Evolutionary conservation across 1,140 invertebrate genomes (phyloP).

Genomic region (Pseudomyrmex flavicornis): DNA sequence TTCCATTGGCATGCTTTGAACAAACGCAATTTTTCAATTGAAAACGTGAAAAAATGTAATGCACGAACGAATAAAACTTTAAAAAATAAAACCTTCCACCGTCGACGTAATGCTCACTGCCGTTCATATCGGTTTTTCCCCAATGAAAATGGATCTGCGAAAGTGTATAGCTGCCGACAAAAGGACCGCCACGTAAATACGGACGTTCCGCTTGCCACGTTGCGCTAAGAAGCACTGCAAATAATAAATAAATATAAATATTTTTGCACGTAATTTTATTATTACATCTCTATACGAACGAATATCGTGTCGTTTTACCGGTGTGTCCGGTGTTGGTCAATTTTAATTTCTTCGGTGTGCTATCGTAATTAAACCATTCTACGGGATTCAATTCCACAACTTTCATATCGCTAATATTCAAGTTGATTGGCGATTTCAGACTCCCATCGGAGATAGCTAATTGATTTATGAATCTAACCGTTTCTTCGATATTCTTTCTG

Average conservation of each 20-base stretch:
- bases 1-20: conserved; percentile 85
- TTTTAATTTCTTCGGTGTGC: conserved; percentile 87
- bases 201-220: conserved; percentile 86
- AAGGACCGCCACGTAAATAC: conserved; percentile 87
- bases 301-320: conserved; percentile 75
- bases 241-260: conserved; percentile 4
- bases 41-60: neutral
- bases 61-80: neutral
- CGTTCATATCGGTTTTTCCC: conserved; percentile 89
- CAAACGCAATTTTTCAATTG: conserved; percentile 6
- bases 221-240: conserved; percentile 85
- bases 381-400: conserved; percentile 83
- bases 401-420: conserved; percentile 84
- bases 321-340: conserved; percentile 87
- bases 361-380: conserved; percentile 85
- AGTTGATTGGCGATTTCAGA: conserved; percentile 85
- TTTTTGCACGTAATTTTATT: neutral
- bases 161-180: conserved; percentile 88
- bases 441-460: conserved; percentile 42
- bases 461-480: conserved; percentile 49
- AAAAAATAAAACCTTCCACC: conserved; percentile 83
- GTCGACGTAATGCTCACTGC: conserved; percentile 92
- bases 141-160: conserved; percentile 94
- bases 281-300: neutral
- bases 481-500: conserved; percentile 11